phyloP scores from a whole-genome alignment of 2,888 invertebrate genomes.

The Eudemis profundana region DNA sequence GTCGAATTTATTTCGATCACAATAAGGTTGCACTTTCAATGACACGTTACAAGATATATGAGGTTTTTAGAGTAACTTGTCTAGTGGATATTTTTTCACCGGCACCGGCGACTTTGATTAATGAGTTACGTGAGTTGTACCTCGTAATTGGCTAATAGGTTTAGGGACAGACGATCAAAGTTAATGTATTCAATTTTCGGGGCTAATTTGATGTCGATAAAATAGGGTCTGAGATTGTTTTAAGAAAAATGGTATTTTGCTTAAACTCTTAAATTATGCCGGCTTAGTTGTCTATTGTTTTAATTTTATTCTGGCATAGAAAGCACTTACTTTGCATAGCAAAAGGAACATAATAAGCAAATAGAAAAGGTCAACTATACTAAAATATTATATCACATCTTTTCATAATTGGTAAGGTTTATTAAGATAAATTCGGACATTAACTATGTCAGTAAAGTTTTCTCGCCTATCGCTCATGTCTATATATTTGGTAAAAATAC shows the following conservation, averaged over 20 bases:
- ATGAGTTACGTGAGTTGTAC: slow-evolving; percentile 12
- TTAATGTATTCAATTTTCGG: slow-evolving; percentile 9
- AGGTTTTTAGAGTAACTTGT: background rate
- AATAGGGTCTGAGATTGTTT: background rate
- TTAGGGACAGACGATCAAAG: slow-evolving; percentile 12
- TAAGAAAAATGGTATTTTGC: too few relatives aligned
- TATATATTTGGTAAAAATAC: too few relatives aligned
- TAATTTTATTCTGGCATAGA: too few relatives aligned
- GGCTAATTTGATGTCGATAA: background rate
- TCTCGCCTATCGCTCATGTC: too few relatives aligned
- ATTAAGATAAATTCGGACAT: too few relatives aligned
- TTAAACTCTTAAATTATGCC: too few relatives aligned
- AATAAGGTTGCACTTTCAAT: background rate
- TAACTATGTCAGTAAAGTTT: too few relatives aligned
- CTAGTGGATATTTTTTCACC: background rate
- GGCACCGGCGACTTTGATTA: slow-evolving; percentile 14
- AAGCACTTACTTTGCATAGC: too few relatives aligned
- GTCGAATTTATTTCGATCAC: background rate
- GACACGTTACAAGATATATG: background rate
- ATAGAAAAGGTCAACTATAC: too few relatives aligned
- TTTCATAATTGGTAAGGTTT: too few relatives aligned
- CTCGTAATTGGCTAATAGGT: slow-evolving; percentile 18
- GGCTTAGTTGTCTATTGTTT: background rate
- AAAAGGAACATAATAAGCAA: too few relatives aligned
- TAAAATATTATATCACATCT: too few relatives aligned